Evolutionary conservation across 2,888 invertebrate genomes (phyloP).

Genomic region (Metopia argyrocephala): DNA sequence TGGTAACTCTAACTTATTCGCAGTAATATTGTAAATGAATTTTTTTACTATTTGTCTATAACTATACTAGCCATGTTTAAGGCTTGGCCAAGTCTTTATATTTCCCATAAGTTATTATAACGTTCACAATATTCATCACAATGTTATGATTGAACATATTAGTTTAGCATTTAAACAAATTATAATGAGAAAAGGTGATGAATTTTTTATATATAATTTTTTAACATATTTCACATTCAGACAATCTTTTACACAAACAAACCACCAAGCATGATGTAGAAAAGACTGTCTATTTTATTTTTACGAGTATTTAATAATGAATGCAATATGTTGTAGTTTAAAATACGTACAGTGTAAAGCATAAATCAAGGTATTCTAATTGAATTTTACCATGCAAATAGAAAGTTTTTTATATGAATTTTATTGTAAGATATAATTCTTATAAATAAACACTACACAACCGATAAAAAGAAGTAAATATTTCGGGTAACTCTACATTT

Average conservation of each 20-base stretch:
- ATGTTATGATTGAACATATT: background rate
- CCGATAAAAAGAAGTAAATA: too few relatives aligned
- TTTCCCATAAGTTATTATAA: background rate
- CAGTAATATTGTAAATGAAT: too few relatives aligned
- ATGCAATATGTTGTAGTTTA: background rate
- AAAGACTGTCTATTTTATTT: background rate
- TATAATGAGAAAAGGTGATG: constrained; percentile 32
- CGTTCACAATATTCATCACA: background rate
- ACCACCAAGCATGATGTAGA: background rate
- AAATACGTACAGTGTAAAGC: background rate
- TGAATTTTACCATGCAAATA: too few relatives aligned
- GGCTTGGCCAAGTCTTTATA: too few relatives aligned
- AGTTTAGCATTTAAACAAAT: constrained; percentile 26
- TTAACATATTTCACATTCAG: constrained; percentile 5
- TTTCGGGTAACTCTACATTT: too few relatives aligned
- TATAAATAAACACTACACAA: too few relatives aligned
- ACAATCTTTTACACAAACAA: too few relatives aligned
- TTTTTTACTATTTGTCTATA: background rate
- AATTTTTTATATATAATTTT: constrained; percentile 8
- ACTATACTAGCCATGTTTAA: too few relatives aligned
- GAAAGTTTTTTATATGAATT: too few relatives aligned
- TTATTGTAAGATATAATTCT: too few relatives aligned
- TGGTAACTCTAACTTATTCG: too few relatives aligned
- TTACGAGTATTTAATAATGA: background rate
- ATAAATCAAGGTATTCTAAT: too few relatives aligned